Conservation (phyloP, 1,140 invertebrate genomes). For the Diploscapter pachys region DNA sequence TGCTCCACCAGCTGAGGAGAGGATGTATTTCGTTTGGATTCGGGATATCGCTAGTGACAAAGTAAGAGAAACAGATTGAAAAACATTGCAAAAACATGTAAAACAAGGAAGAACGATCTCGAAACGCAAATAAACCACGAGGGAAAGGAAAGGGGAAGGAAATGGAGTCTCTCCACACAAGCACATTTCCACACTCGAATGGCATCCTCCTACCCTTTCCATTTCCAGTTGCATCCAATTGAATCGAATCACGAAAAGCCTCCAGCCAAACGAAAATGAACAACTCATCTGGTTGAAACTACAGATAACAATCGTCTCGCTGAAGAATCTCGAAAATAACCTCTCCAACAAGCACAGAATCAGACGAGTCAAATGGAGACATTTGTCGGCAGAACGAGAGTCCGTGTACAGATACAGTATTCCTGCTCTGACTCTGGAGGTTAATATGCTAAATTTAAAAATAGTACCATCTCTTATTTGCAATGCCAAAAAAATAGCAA, state of each 20-base stretch:
- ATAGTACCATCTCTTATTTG: background rate
- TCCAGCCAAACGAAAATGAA: background rate
- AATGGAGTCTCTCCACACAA: background rate
- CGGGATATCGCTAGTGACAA: constrained; percentile 26
- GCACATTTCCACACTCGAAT: background rate
- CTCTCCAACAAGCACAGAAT: constrained; percentile 41
- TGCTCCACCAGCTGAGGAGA: constrained; percentile 35
- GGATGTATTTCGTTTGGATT: constrained; percentile 43
- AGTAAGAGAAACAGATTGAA: constrained; percentile 16
- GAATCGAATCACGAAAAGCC: background rate
- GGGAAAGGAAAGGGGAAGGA: background rate
- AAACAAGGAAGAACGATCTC: background rate
- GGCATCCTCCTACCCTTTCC: background rate
- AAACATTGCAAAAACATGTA: background rate
- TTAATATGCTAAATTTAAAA: background rate
- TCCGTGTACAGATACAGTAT: constrained; percentile 44
- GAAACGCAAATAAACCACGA: background rate
- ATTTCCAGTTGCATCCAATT: no score
- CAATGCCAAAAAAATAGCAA: no score
- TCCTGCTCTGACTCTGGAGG: constrained; percentile 26
- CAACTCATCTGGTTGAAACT: background rate
- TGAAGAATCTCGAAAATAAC: constrained; percentile 49
- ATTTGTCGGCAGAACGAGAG: constrained; percentile 45
- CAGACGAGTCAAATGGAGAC: constrained; percentile 52
- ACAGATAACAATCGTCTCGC: constrained; percentile 45